Conservation (phyloP, 2,797 vertebrate species). For the Okamejei kenojei region DNA sequence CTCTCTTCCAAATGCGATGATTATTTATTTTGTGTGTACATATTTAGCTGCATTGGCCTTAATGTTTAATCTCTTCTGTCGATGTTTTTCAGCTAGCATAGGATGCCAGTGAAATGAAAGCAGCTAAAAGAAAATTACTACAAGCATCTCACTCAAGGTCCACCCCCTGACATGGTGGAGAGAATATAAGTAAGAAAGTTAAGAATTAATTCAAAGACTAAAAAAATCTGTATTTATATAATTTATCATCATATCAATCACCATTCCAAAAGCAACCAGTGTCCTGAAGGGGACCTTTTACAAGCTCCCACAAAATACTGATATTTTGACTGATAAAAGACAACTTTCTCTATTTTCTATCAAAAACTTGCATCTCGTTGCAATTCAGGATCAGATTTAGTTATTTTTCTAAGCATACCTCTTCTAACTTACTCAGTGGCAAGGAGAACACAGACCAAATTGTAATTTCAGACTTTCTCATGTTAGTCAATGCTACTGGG, state of each 20-base stretch:
- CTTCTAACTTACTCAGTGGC: not conserved
- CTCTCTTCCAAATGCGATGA: not conserved
- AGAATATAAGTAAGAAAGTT: not conserved
- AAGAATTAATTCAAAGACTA: not conserved
- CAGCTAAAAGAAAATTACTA: not conserved
- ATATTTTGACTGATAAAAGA: not conserved
- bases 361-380: not conserved
- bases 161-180: not conserved
- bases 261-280: not conserved
- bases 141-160: not conserved
- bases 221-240: not conserved
- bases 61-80: not conserved
- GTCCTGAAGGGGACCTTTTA: not conserved
- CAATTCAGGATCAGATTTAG: not conserved
- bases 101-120: not conserved
- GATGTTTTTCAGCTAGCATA: not conserved
- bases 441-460: not conserved
- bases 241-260: not conserved
- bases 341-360: not conserved
- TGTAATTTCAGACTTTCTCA: not conserved
- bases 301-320: not conserved
- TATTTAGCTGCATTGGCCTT: not conserved
- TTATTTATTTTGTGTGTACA: not conserved
- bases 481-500: not conserved
- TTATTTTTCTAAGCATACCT: not conserved